Percentiles rank a stretch among this genome's conserved stretches.
phyloP scores from a whole-genome alignment of 2,113 vertebrate genomes.

The Arvicanthis niloticus region DNA sequence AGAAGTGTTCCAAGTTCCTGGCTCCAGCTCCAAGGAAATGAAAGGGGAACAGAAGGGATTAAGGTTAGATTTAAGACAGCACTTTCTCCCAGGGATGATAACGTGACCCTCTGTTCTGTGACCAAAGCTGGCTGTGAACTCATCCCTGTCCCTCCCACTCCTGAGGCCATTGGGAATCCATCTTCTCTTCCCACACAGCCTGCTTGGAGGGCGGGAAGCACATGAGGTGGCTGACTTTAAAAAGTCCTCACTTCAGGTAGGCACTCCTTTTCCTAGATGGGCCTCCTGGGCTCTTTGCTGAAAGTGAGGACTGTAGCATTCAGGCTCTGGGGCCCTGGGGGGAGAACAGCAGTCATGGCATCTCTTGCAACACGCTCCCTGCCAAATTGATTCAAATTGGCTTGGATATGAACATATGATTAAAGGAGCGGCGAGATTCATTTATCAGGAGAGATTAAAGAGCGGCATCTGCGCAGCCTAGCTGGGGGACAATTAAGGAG shows the following conservation, averaged over 20 bases:
- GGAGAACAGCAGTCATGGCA: constrained; percentile 72
- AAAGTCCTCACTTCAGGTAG: constrained; percentile 61
- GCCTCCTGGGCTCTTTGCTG: constrained; percentile 59
- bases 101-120: constrained; percentile 53
- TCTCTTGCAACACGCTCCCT: constrained; percentile 76
- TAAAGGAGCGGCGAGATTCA: constrained; percentile 81
- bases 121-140: constrained; percentile 27
- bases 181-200: constrained; percentile 1
- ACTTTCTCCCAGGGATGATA: constrained; percentile 59
- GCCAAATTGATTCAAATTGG: constrained; percentile 85
- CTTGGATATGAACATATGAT: constrained; percentile 86
- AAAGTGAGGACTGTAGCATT: constrained; percentile 25
- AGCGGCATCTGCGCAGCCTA: constrained; percentile 83
- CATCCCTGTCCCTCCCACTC: not conserved
- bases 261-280: not conserved
- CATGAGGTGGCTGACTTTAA: constrained; percentile 33
- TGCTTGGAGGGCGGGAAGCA: constrained; percentile 9
- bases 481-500: constrained; percentile 85
- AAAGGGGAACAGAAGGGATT: constrained; percentile 50
- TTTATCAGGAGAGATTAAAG: constrained; percentile 86
- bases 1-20: constrained; percentile 55
- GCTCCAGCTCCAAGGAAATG: constrained; percentile 60
- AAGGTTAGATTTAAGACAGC: constrained; percentile 72
- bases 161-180: constrained; percentile 39
- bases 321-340: constrained; percentile 50